phyloP scores from a whole-genome alignment of 2,797 vertebrate species.

The Xerus rutilus region DNA sequence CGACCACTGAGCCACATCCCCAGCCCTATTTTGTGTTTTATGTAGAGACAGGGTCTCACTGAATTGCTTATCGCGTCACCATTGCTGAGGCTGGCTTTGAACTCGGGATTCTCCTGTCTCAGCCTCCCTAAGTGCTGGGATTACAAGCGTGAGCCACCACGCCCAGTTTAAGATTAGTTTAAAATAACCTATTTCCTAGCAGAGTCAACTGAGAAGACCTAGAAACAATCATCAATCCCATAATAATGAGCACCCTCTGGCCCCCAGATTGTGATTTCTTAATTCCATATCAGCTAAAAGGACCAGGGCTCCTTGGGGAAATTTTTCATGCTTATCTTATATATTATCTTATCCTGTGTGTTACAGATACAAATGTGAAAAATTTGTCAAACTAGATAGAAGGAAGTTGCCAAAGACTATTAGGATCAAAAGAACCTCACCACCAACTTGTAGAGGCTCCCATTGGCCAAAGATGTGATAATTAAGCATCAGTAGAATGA shows the following conservation, averaged over 20 bases:
- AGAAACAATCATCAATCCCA: background rate
- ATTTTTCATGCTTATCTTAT: background rate
- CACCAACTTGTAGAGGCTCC: background rate
- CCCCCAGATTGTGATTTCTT: background rate
- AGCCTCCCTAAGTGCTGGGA: no score
- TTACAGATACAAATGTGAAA: background rate
- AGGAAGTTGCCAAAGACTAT: background rate
- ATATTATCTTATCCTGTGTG: background rate
- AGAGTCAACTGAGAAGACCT: background rate
- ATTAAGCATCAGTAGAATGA: background rate
- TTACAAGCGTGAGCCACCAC: no score
- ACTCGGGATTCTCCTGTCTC: no score
- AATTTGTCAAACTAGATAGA: background rate
- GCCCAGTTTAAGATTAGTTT: background rate
- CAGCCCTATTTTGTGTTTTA: no score
- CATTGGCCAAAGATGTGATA: background rate
- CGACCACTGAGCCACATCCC: no score
- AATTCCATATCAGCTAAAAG: background rate
- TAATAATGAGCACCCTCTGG: background rate
- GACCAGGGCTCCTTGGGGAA: background rate
- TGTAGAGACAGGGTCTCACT: no score
- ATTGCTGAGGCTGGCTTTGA: no score
- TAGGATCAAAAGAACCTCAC: background rate
- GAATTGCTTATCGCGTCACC: no score
- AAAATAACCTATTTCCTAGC: background rate